Percentiles rank a stretch among this genome's conserved stretches.
Conservation (phyloP, 2,888 invertebrate genomes). For the Asteroscopus sphinx region DNA sequence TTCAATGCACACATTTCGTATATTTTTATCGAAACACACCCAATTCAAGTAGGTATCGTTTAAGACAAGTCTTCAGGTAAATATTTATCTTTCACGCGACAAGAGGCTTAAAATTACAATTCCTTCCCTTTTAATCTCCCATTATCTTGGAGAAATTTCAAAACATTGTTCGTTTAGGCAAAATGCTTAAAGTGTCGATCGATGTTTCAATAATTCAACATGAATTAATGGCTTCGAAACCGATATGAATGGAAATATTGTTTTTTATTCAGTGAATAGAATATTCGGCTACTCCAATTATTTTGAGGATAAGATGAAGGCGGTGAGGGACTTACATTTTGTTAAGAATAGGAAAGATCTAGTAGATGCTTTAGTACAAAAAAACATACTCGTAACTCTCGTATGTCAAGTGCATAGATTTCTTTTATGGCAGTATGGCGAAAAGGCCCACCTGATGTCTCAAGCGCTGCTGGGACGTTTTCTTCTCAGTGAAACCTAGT, state of each 20-base stretch:
- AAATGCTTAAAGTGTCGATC: conserved; percentile 30
- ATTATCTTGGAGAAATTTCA: conserved; percentile 25
- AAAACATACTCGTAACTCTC: too few relatives aligned
- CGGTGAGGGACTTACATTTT: neutral
- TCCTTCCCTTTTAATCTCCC: conserved; percentile 8
- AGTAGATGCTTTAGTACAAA: too few relatives aligned
- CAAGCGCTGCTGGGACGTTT: too few relatives aligned
- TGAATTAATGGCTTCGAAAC: conserved; percentile 21
- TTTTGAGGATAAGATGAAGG: neutral
- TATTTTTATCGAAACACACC: neutral
- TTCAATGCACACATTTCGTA: neutral
- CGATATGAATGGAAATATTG: conserved; percentile 10
- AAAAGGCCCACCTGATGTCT: too few relatives aligned
- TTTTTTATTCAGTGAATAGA: neutral
- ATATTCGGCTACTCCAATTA: neutral
- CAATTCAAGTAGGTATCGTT: neutral
- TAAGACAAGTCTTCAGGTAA: neutral
- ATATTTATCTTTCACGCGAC: conserved; percentile 17
- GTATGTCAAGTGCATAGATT: too few relatives aligned
- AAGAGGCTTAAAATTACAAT: conserved; percentile 6
- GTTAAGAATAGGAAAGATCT: too few relatives aligned
- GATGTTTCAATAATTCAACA: conserved; percentile 32
- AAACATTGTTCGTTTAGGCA: conserved; percentile 33
- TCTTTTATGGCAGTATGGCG: too few relatives aligned
- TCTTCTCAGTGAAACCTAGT: too few relatives aligned